Evolutionary conservation across 2,113 vertebrate genomes (phyloP).

Genomic region (Tetrax tetrax): DNA sequence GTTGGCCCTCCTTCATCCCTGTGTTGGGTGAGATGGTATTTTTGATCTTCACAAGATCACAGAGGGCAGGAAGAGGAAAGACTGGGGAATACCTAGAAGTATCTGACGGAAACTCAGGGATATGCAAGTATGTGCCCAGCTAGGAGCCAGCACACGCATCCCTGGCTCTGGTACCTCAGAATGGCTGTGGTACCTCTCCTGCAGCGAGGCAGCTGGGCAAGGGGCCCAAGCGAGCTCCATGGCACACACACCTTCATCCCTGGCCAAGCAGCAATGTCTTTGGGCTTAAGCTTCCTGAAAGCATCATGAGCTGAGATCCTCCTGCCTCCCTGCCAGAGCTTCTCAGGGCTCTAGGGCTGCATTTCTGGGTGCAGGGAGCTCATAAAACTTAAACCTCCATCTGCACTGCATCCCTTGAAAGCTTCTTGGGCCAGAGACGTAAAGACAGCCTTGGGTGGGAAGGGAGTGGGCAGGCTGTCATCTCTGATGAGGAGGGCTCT

Average conservation of each 20-base stretch:
- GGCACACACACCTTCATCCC: background rate
- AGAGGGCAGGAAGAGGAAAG: background rate
- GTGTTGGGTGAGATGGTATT: background rate
- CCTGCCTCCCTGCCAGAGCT: background rate
- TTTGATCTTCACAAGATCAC: background rate
- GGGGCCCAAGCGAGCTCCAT: background rate
- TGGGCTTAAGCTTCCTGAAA: background rate
- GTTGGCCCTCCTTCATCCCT: background rate
- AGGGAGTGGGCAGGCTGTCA: background rate
- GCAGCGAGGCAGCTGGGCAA: accelerated
- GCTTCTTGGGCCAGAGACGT: background rate
- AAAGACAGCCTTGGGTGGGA: background rate
- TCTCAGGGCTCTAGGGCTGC: background rate
- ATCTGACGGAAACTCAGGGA: background rate
- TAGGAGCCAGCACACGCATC: background rate
- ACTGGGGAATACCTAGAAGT: background rate
- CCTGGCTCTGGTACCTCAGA: background rate
- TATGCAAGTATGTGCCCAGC: background rate
- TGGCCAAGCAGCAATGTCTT: background rate
- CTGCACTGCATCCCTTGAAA: background rate
- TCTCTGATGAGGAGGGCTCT: background rate
- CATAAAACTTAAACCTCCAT: background rate
- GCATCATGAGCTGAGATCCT: background rate
- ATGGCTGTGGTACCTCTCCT: background rate
- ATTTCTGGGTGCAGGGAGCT: background rate